phyloP scores from a whole-genome alignment of 2,888 invertebrate genomes.

The Drosophila stalkeri region DNA sequence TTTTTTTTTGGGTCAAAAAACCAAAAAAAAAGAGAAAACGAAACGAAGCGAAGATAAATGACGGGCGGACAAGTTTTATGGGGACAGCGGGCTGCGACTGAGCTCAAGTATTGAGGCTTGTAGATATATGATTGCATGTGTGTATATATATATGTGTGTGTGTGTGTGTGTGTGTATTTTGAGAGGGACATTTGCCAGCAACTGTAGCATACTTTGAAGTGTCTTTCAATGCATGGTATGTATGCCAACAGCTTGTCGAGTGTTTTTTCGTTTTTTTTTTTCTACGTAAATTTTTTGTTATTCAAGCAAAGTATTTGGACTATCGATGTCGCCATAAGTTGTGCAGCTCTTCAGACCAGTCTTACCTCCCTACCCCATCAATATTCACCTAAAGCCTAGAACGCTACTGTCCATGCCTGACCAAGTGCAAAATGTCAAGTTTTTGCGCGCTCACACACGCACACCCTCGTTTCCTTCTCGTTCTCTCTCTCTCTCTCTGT shows the following conservation, averaged over 20 bases:
- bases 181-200: slow-evolving; percentile 66
- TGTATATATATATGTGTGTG: slow-evolving; percentile 6
- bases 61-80: slow-evolving; percentile 65
- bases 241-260: slow-evolving; percentile 84
- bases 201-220: slow-evolving; percentile 79
- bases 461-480: slow-evolving; percentile 2
- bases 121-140: slow-evolving; percentile 9
- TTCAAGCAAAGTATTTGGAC: slow-evolving; percentile 70
- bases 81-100: slow-evolving; percentile 37
- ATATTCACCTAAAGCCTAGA: slow-evolving; percentile 16
- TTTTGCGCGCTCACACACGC: slow-evolving; percentile 32
- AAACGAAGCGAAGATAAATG: slow-evolving; percentile 68
- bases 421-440: slow-evolving; percentile 79
- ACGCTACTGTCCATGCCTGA: slow-evolving; percentile 66
- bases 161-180: slow-evolving; percentile 14
- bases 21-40: slow-evolving; percentile 18
- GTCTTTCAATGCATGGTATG: slow-evolving; percentile 66
- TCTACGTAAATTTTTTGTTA: slow-evolving; percentile 32
- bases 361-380: slow-evolving; percentile 3
- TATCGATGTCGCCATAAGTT: slow-evolving; percentile 81
- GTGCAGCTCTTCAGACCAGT: slow-evolving; percentile 68
- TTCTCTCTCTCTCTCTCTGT: fast-evolving
- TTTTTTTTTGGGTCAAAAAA: slow-evolving; percentile 38
- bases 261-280: slow-evolving; percentile 59
- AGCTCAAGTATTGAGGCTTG: slow-evolving; percentile 33